Conservation (phyloP, 2,113 vertebrate genomes). For the Catharus bicknelli region DNA sequence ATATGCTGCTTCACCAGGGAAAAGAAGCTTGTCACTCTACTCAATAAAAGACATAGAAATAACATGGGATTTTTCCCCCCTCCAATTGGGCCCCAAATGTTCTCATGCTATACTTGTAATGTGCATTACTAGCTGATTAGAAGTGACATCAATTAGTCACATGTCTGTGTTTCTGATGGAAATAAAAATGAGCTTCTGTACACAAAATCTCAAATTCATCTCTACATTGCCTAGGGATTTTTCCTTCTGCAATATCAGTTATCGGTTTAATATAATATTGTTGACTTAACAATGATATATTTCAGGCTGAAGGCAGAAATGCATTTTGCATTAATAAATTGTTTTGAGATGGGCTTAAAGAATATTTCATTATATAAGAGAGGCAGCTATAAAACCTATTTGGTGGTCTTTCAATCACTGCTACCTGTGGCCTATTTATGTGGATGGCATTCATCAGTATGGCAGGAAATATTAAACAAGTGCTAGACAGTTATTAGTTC, state of each 20-base stretch:
- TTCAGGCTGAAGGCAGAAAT: conserved; percentile 86
- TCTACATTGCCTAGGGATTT: conserved; percentile 86
- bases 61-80: conserved; percentile 28
- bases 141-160: conserved; percentile 80
- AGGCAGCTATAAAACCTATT: conserved; percentile 82
- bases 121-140: conserved; percentile 70
- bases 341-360: conserved; percentile 81
- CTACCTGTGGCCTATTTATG: conserved; percentile 90
- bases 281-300: conserved; percentile 98
- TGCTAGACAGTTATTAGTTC: conserved; percentile 92
- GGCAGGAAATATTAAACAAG: conserved; percentile 90
- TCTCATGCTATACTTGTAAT: conserved; percentile 59
- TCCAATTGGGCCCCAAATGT: conserved; percentile 52
- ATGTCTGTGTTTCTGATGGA: conserved; percentile 78
- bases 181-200: conserved; percentile 84
- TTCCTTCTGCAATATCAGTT: conserved; percentile 85
- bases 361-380: conserved; percentile 88
- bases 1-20: conserved; percentile 12
- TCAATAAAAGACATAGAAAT: conserved; percentile 57
- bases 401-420: conserved; percentile 86
- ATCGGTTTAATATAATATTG: conserved; percentile 94
- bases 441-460: conserved; percentile 88
- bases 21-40: conserved; percentile 44
- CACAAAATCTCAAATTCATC: conserved; percentile 85
- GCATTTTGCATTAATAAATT: conserved; percentile 91